phyloP scores from a whole-genome alignment of 2,888 invertebrate species.

The Helicoverpa assulta region DNA sequence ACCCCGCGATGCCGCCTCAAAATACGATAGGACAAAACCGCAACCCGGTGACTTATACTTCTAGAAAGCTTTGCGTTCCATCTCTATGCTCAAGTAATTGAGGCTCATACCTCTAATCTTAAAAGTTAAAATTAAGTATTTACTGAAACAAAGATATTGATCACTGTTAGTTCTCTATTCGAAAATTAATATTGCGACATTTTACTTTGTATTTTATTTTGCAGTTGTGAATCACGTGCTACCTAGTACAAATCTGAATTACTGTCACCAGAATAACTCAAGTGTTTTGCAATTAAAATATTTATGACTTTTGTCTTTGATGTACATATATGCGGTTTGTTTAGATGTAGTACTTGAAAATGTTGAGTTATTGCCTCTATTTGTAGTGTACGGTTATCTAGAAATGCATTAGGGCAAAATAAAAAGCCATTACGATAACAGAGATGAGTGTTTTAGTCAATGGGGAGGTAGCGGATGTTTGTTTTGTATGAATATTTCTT shows the following conservation, averaged over 20 bases:
- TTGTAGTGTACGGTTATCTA: conserved; percentile 78
- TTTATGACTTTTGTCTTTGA: conserved; percentile 75
- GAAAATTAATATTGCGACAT: conserved; percentile 5
- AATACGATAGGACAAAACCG: conserved; percentile 59
- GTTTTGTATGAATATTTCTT: conserved; percentile 6
- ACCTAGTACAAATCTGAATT: conserved; percentile 60
- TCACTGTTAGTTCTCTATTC: neutral
- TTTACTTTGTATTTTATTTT: conserved; percentile 64
- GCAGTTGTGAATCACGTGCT: conserved; percentile 46
- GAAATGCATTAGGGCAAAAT: conserved; percentile 73
- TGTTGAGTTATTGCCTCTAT: conserved; percentile 74
- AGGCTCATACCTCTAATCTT: neutral
- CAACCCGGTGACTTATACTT: conserved; percentile 42
- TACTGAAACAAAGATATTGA: conserved; percentile 8
- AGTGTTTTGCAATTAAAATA: conserved; percentile 77
- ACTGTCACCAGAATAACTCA: conserved; percentile 61
- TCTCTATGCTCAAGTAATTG: conserved; percentile 22
- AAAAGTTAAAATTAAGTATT: conserved; percentile 22
- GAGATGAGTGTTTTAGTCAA: conserved; percentile 48
- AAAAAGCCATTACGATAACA: conserved; percentile 70
- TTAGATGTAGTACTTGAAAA: conserved; percentile 77
- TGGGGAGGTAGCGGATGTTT: conserved; percentile 21
- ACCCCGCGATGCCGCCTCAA: conserved; percentile 64
- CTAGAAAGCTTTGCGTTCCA: conserved; percentile 32
- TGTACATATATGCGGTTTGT: conserved; percentile 66